Percentiles rank a stretch among this genome's conserved stretches.
Conservation (phyloP, 1,140 invertebrate genomes). For the Drosophila quadrilineata region DNA sequence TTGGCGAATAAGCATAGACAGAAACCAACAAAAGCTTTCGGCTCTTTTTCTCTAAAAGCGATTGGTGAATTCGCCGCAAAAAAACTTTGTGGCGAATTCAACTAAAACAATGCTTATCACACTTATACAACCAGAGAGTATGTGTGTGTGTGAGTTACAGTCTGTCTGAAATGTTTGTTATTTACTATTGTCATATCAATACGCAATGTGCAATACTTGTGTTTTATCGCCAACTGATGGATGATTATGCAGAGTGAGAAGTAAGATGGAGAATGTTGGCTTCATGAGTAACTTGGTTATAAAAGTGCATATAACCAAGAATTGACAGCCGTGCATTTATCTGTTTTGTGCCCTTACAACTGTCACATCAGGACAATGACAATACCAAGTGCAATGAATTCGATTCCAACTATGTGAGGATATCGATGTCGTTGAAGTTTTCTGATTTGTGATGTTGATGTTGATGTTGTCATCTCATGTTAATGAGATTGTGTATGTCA, state of each 20-base stretch:
- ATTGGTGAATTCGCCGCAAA: no score
- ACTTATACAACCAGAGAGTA: no score
- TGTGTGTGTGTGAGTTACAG: no score
- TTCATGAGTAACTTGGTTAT: constrained; percentile 6
- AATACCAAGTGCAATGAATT: constrained; percentile 14
- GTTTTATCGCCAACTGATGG: background rate
- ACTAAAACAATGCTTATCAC: no score
- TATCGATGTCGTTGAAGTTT: no score
- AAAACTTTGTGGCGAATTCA: no score
- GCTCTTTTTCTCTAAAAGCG: no score
- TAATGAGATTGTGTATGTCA: constrained; percentile 67
- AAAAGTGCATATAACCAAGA: constrained; percentile 13
- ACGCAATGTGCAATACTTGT: background rate
- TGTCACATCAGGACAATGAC: constrained; percentile 8
- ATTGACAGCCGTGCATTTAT: constrained; percentile 15
- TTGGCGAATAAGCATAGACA: no score
- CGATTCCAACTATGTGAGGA: constrained; percentile 19
- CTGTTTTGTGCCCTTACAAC: constrained; percentile 12
- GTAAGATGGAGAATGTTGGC: background rate
- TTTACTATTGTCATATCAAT: constrained; percentile 10
- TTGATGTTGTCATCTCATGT: constrained; percentile 50
- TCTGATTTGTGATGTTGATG: constrained; percentile 19
- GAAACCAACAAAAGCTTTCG: no score
- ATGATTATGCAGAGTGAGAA: background rate
- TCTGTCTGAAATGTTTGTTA: background rate